Conservation (phyloP, 2,797 vertebrate genomes). For the Orientallactaga sibirica region DNA sequence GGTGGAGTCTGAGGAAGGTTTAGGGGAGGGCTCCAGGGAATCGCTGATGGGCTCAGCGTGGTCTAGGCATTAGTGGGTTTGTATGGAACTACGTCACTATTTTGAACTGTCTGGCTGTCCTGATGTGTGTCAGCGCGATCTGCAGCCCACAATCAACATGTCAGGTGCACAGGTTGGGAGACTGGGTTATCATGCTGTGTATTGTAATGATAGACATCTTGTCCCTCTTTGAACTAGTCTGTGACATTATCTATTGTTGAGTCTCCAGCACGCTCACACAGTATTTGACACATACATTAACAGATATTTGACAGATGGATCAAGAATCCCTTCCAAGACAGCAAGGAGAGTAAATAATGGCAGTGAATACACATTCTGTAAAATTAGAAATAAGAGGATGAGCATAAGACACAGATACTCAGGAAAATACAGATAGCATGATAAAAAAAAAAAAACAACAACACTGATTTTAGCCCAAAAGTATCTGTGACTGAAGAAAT, state of each 20-base stretch:
- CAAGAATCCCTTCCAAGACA: constrained; percentile 55
- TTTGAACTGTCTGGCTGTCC: neutral
- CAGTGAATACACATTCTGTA: constrained; percentile 30
- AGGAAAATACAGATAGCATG: constrained; percentile 42
- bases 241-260: constrained; percentile 23
- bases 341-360: constrained; percentile 37
- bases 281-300: constrained; percentile 23
- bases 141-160: neutral
- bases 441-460: constrained; percentile 4
- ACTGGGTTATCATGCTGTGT: neutral
- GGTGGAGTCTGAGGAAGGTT: neutral
- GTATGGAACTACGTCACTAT: neutral
- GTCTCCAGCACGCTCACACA: neutral
- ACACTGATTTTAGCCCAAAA: neutral
- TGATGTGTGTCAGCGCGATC: neutral
- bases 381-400: constrained; percentile 24
- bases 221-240: constrained; percentile 17
- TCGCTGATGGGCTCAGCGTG: neutral
- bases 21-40: neutral
- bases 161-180: neutral
- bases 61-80: neutral
- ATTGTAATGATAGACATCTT: neutral
- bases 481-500: constrained; percentile 10
- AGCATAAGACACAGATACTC: neutral
- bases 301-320: constrained; percentile 52